Conservation (phyloP, 1,140 invertebrate species). For the Caerostris extrusa region DNA sequence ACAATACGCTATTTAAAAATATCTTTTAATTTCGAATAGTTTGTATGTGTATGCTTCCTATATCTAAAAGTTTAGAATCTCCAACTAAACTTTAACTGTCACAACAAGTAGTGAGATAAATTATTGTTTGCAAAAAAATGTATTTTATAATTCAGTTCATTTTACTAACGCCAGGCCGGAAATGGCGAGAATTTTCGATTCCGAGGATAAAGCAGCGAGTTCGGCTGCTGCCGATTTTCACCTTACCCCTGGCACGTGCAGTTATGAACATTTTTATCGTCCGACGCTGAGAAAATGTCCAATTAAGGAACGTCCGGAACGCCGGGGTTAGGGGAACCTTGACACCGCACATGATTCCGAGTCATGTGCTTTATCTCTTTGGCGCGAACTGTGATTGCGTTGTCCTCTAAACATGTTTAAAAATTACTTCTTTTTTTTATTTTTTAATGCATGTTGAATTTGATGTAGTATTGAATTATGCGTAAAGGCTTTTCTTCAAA, state of each 20-base stretch:
- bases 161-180: not conserved
- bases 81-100: too few relatives aligned
- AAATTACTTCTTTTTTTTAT: not conserved
- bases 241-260: conserved; percentile 11
- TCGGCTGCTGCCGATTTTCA: not conserved
- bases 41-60: too few relatives aligned
- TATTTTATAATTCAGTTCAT: not conserved
- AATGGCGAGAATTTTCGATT: not conserved
- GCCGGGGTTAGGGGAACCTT: conserved; percentile 19
- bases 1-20: too few relatives aligned
- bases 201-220: not conserved
- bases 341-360: not conserved
- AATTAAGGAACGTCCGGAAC: conserved; percentile 29
- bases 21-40: too few relatives aligned
- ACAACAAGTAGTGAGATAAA: too few relatives aligned
- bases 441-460: not conserved
- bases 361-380: not conserved
- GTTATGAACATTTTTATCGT: not conserved
- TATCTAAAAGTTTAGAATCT: too few relatives aligned
- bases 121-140: not conserved
- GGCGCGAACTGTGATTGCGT: not conserved
- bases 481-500: too few relatives aligned
- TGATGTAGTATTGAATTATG: too few relatives aligned
- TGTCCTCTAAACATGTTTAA: not conserved
- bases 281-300: conserved; percentile 30